phyloP scores from a whole-genome alignment of 2,888 invertebrate genomes.

The Iphiclides podalirius region DNA sequence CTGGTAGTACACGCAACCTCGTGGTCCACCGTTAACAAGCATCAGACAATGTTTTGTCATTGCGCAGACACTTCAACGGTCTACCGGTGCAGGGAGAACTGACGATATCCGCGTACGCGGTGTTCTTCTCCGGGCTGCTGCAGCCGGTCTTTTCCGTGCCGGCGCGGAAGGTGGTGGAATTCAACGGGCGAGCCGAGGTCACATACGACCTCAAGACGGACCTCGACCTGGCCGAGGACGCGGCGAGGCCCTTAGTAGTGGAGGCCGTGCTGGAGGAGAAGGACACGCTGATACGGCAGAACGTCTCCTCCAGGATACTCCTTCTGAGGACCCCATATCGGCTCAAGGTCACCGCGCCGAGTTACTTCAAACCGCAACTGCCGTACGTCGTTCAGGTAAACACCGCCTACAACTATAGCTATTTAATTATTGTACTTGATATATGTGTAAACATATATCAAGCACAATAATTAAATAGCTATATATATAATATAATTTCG shows the following conservation, averaged over 20 bases:
- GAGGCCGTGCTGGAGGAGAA: slow-evolving; percentile 95
- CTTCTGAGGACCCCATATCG: slow-evolving; percentile 78
- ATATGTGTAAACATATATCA: no score
- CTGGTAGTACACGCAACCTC: no score
- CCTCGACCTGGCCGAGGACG: slow-evolving; percentile 86
- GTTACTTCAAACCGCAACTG: slow-evolving; percentile 93
- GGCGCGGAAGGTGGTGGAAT: slow-evolving; percentile 85
- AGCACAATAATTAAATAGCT: no score
- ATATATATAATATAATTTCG: no score
- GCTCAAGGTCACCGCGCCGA: slow-evolving; percentile 90
- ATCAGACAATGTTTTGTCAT: no score
- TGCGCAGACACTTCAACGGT: slow-evolving; percentile 92
- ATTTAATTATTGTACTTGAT: no score
- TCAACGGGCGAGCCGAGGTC: slow-evolving; percentile 83
- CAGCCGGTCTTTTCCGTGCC: slow-evolving; percentile 88
- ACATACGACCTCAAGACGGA: slow-evolving; percentile 89
- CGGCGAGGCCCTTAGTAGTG: slow-evolving; percentile 90
- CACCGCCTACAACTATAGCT: no score
- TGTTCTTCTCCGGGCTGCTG: slow-evolving; percentile 87
- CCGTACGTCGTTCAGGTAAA: slow-evolving; percentile 90
- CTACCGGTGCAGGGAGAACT: slow-evolving; percentile 92
- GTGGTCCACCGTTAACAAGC: no score
- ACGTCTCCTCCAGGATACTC: slow-evolving; percentile 83
- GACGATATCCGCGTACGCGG: slow-evolving; percentile 91
- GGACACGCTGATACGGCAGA: slow-evolving; percentile 91